Conservation (phyloP, 2,113 vertebrate genomes). For the Campylorhamphus procurvoides region DNA sequence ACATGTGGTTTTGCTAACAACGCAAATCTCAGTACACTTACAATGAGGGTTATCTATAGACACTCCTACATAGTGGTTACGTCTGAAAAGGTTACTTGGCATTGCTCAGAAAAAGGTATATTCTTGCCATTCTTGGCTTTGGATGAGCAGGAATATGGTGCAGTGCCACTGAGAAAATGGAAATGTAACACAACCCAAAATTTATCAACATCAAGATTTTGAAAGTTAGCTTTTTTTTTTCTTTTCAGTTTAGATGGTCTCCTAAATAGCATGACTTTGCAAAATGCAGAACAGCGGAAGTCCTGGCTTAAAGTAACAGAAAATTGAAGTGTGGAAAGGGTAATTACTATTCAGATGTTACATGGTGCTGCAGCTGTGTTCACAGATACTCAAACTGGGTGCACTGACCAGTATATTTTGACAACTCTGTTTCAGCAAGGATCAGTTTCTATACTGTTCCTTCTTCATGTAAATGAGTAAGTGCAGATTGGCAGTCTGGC, state of each 20-base stretch:
- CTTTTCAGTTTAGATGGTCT: not conserved
- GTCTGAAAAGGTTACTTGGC: not conserved
- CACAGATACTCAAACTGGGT: not conserved
- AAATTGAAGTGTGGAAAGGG: not conserved
- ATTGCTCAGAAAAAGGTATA: not conserved
- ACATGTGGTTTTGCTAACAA: not conserved
- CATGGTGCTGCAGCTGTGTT: not conserved
- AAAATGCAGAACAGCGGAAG: not conserved
- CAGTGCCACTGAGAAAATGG: not conserved
- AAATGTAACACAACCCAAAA: not conserved
- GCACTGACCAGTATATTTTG: not conserved
- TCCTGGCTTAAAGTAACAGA: not conserved
- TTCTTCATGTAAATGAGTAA: not conserved
- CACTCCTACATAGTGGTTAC: fast-evolving
- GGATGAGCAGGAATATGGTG: not conserved
- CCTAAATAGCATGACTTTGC: not conserved
- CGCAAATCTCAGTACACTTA: not conserved
- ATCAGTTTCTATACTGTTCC: not conserved
- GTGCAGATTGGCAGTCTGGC: not conserved
- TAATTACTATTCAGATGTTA: not conserved
- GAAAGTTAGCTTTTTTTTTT: not conserved
- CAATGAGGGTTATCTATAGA: not conserved
- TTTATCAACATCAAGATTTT: not conserved
- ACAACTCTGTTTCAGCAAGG: not conserved
- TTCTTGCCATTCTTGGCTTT: fast-evolving